phyloP scores from a whole-genome alignment of 2,797 vertebrate species.

The Molossus molossus region DNA sequence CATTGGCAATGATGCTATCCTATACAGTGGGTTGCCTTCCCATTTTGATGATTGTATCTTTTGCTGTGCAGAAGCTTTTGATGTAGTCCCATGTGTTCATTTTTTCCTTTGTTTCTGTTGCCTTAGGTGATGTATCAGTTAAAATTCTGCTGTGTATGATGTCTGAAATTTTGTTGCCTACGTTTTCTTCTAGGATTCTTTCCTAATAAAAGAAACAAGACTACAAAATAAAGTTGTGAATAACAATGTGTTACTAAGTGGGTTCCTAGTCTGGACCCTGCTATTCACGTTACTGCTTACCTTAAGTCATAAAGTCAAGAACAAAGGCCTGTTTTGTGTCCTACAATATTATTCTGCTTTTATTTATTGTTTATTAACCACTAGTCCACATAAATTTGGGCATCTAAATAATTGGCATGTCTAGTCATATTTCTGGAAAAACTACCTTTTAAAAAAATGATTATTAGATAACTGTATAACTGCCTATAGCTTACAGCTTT shows the following conservation, averaged over 20 bases:
- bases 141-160: no score
- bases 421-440: conserved; percentile 38
- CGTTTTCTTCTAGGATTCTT: background rate
- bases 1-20: no score
- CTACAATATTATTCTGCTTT: background rate
- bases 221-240: background rate
- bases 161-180: no score
- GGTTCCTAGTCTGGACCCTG: background rate
- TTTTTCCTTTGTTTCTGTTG: no score
- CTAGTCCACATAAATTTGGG: background rate
- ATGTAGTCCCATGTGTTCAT: no score
- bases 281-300: background rate
- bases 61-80: no score
- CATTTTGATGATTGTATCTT: no score
- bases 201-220: conserved; percentile 13
- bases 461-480: background rate
- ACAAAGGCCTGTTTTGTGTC: background rate
- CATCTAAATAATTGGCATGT: background rate
- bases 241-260: background rate
- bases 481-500: background rate
- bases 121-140: no score
- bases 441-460: background rate
- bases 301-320: background rate
- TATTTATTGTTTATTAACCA: background rate
- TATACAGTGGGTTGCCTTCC: no score